Conservation (phyloP, 2,888 invertebrate species). For the Erebia aethiops region DNA sequence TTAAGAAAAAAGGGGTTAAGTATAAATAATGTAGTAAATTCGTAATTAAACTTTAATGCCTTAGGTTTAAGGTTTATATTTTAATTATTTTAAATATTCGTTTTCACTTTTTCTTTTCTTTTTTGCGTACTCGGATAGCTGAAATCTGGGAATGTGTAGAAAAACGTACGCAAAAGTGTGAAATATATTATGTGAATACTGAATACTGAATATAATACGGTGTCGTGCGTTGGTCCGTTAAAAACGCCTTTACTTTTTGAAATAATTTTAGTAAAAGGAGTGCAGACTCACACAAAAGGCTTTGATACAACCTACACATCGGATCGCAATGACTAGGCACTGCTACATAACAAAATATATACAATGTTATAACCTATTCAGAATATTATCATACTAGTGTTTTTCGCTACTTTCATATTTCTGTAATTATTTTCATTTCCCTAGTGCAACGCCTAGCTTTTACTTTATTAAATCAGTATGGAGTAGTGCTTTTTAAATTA, state of each 20-base stretch:
- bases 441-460: constrained; percentile 15
- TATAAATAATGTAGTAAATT: too few relatives aligned
- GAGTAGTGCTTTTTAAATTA: constrained; percentile 26
- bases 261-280: constrained; percentile 25
- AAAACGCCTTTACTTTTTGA: constrained; percentile 17
- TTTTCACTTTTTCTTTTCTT: too few relatives aligned
- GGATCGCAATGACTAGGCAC: constrained; percentile 67
- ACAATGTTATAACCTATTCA: constrained; percentile 54
- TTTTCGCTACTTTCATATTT: background rate
- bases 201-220: too few relatives aligned
- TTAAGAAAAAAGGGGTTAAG: too few relatives aligned
- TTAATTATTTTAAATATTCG: too few relatives aligned
- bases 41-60: too few relatives aligned
- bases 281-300: constrained; percentile 46
- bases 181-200: too few relatives aligned
- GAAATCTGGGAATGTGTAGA: too few relatives aligned
- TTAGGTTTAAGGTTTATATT: too few relatives aligned
- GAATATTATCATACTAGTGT: constrained; percentile 41
- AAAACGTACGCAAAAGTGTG: too few relatives aligned
- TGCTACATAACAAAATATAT: constrained; percentile 48
- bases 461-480: constrained; percentile 18
- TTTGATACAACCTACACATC: constrained; percentile 35
- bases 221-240: background rate
- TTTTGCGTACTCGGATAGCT: too few relatives aligned
- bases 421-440: constrained; percentile 15